A percentile compares a stretch with the other conserved stretches of the same genome.
Evolutionary conservation across 2,888 invertebrate species (phyloP).

Genomic region (Dolomedes plantarius): DNA sequence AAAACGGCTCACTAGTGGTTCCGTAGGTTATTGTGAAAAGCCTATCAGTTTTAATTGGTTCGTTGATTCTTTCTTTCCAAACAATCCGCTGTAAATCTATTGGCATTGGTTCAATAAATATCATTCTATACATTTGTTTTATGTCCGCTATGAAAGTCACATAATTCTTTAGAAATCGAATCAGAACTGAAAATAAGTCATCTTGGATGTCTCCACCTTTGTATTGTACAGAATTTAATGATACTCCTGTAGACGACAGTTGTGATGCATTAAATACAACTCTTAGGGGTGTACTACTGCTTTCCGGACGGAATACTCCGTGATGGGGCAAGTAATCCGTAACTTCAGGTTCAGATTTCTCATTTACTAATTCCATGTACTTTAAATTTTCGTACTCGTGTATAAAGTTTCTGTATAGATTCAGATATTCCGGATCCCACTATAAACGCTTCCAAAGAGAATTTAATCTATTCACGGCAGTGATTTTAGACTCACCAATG

Average conservation of each 20-base stretch:
- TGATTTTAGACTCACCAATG: too few species aligned
- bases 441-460: conserved; percentile 8
- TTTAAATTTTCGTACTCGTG: conserved; percentile 1
- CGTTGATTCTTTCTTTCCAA: conserved; percentile 75
- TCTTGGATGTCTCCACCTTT: conserved; percentile 74
- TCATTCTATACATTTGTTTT: conserved; percentile 77
- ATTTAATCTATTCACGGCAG: too few species aligned
- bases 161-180: conserved; percentile 74
- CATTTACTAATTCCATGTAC: background rate
- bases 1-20: background rate
- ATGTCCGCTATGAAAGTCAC: conserved; percentile 76
- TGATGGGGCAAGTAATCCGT: too few species aligned
- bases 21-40: too few species aligned
- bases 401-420: background rate
- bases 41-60: too few species aligned
- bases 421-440: background rate
- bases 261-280: too few species aligned
- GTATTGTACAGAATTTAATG: background rate
- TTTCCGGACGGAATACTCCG: too few species aligned
- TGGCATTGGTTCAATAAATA: too few species aligned
- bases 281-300: conserved; percentile 68
- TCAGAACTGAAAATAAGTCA: conserved; percentile 75
- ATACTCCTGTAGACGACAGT: too few species aligned
- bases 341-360: too few species aligned
- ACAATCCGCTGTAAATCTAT: too few species aligned